Conservation (phyloP, 1,140 invertebrate genomes). For the Neodiprion virginianus region DNA sequence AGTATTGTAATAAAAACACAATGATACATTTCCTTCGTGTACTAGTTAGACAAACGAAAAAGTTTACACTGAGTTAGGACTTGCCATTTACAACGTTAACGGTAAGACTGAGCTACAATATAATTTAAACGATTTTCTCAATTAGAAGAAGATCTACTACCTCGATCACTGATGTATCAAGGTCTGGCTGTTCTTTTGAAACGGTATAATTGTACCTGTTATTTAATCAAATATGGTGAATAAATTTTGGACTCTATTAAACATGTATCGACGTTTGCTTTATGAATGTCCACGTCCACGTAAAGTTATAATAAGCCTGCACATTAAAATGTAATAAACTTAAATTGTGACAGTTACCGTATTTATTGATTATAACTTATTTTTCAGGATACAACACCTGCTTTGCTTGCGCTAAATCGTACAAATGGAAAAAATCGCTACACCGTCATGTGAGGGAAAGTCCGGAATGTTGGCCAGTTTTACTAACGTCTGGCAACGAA, state of each 20-base stretch:
- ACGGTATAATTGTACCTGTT: too few relatives aligned
- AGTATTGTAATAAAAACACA: too few relatives aligned
- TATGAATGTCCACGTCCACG: neutral
- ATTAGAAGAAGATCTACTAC: too few relatives aligned
- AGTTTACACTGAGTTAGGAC: too few relatives aligned
- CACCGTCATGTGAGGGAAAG: conserved; percentile 61
- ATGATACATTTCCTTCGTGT: too few relatives aligned
- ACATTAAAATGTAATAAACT: neutral
- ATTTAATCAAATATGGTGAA: neutral
- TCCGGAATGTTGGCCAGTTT: conserved; percentile 57
- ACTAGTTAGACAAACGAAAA: too few relatives aligned
- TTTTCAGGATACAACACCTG: conserved; percentile 57
- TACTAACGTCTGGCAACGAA: conserved; percentile 50
- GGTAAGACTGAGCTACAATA: too few relatives aligned
- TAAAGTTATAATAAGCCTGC: neutral
- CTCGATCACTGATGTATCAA: too few relatives aligned
- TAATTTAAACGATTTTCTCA: too few relatives aligned
- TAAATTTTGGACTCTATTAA: neutral
- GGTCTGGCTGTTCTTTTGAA: too few relatives aligned
- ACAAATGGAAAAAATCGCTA: conserved; percentile 63
- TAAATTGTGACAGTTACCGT: neutral
- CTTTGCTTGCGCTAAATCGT: conserved; percentile 59
- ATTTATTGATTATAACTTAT: conserved; percentile 23
- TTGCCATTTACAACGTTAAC: too few relatives aligned
- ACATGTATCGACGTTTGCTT: neutral